Base-by-base conservation (phyloP, 37 sponge, comb jelly and placozoan genomes). In the Spongilla lacustris region DNA sequence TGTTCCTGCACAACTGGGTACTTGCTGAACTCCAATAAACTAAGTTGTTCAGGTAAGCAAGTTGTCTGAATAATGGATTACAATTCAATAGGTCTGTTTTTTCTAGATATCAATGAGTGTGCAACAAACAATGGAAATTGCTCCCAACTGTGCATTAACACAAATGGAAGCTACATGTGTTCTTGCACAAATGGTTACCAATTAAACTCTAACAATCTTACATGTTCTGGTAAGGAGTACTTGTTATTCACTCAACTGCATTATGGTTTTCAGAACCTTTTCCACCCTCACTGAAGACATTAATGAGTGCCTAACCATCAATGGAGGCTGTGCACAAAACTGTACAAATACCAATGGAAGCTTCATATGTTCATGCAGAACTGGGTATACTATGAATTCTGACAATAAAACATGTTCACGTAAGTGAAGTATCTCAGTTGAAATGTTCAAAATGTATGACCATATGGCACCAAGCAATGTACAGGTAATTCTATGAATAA, bases 321-420 rank as follows among this genome's bases (percentile, higher is more conserved):
- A 86, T 73, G 86, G 86, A 80, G 86, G 73, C 0, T 86, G 86
- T 79, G 74, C 69, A 30, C 86, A 86, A 36, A 27, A 31, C 35
- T 86, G 86, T 70, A 86, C 13, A 25, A 79, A 86, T 38, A 73
- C 80, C 9, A 70, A 73, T 71, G 86, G 86, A 0, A 79, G 80
- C 24, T 79, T 73, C 36, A 24, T 9, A n/a, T 86, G 86, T 50
- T 10, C 32, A 24, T 86, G 86, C 72, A 24, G 2, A 10, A 35
- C 37, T 21, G 72, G 80, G 8, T 86, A 31, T 50, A 17, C 31
- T 24, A 2, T 86, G 66, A 69, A 70, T 46, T 69, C 27, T 2
- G 33, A 83, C 23, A 66, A 26, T 19, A 29, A 14, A 13, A 67
- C 28, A 27, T 80, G 68, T 36, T n/a, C 36, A 4, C 21, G 80